These are phyloP conservation scores for Coregonus sp. DNA, from an alignment of 2,797 vertebrate genomes.

Conservation along the genomic window DNA sequence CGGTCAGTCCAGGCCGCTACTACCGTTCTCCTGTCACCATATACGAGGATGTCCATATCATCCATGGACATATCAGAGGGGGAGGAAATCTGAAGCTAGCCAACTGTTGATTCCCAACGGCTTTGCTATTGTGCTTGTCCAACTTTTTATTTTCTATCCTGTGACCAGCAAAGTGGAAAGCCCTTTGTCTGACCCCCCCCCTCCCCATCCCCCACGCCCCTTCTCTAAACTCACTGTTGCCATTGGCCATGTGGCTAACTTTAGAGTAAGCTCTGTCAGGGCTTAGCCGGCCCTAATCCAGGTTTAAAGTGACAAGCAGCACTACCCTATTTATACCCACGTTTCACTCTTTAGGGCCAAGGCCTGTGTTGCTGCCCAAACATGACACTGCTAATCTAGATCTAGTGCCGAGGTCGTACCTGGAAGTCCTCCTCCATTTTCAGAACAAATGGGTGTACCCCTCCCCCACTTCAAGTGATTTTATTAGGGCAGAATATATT, in stretches of 20 bases:
- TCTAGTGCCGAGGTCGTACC: neutral
- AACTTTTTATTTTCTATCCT: conserved; percentile 13
- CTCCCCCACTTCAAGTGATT: too few relatives aligned
- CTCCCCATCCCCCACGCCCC: conserved; percentile 11
- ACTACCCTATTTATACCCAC: conserved; percentile 69
- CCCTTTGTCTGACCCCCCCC: conserved; percentile 47
- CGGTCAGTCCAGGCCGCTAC: conserved; percentile 20
- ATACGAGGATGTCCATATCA: conserved; percentile 26
- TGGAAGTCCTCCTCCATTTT: neutral
- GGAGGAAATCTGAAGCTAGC: conserved; percentile 27
- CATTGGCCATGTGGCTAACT: conserved; percentile 73
- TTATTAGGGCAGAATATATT: too few relatives aligned
- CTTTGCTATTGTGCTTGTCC: conserved; percentile 27
- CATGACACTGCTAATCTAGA: conserved; percentile 4
- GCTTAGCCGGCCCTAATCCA: conserved; percentile 75
- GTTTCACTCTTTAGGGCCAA: conserved; percentile 51
- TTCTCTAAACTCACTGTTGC: conserved; percentile 63
- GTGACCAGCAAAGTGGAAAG: conserved; percentile 47
- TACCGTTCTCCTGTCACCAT: neutral
- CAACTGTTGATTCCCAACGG: conserved; percentile 44
- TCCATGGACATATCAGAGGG: conserved; percentile 9
- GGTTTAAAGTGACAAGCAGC: conserved; percentile 72
- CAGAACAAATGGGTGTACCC: neutral
- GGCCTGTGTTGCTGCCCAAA: conserved; percentile 34
- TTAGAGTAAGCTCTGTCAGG: conserved; percentile 71